Evolutionary conservation across 2,113 vertebrate species (phyloP).

Genomic region (Carassius auratus): DNA sequence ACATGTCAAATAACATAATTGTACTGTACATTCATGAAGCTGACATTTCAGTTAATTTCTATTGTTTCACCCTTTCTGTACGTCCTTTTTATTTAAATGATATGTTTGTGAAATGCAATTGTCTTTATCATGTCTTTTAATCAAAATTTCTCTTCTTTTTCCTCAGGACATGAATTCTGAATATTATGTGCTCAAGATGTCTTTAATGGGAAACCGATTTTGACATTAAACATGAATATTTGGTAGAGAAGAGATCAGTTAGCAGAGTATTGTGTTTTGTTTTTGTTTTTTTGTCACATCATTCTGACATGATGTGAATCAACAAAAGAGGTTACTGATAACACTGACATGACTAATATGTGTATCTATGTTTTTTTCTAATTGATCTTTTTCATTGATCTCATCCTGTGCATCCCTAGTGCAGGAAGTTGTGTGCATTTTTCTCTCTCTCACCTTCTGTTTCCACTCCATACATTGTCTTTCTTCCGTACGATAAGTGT

Average conservation of each 20-base stretch:
- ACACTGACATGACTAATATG: conserved; percentile 81
- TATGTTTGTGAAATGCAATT: conserved; percentile 34
- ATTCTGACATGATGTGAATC: conserved; percentile 71
- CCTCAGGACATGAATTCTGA: conserved; percentile 47
- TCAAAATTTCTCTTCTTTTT: conserved; percentile 51
- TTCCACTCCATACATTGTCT: conserved; percentile 70
- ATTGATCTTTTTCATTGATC: conserved; percentile 53
- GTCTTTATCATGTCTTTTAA: conserved; percentile 46
- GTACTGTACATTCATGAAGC: conserved; percentile 24
- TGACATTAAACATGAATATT: background rate
- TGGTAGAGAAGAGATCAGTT: conserved; percentile 5
- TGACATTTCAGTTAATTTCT: conserved; percentile 47
- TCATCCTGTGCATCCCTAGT: conserved; percentile 65
- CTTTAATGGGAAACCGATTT: background rate
- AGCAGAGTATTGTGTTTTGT: background rate
- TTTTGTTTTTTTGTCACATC: conserved; percentile 40
- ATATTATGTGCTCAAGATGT: conserved; percentile 6
- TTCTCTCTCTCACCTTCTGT: conserved; percentile 65
- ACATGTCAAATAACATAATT: conserved; percentile 31
- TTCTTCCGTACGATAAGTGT: conserved; percentile 73
- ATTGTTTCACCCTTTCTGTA: conserved; percentile 5
- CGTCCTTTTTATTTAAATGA: conserved; percentile 32
- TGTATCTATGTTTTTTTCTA: conserved; percentile 68
- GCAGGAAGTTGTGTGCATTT: conserved; percentile 40
- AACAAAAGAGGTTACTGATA: conserved; percentile 83